A percentile compares a stretch with the other conserved stretches of the same genome.
Conservation (phyloP, 2,888 invertebrate genomes). For the Folsomia candida region DNA sequence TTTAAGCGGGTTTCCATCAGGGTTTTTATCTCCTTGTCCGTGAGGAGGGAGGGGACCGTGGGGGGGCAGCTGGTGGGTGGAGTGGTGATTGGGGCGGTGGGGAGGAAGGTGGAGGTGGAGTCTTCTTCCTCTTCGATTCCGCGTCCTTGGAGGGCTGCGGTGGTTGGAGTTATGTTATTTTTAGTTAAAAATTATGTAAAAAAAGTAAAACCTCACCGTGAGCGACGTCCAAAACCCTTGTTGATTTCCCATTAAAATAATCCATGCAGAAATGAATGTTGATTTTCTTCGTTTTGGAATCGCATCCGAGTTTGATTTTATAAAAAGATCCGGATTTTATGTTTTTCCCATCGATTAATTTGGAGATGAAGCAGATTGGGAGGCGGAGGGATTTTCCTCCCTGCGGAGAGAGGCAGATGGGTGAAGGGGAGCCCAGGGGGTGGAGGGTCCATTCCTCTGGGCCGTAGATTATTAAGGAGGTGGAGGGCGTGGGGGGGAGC, state of each 20-base stretch:
- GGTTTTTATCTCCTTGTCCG: constrained; percentile 1
- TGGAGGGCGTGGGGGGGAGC: too few species aligned
- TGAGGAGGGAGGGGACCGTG: not conserved
- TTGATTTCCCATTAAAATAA: not conserved
- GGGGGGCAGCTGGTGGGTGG: not conserved
- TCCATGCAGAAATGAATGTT: not conserved
- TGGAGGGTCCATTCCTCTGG: too few species aligned
- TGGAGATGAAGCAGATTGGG: not conserved
- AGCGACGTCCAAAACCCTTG: constrained; percentile 25
- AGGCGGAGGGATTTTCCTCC: not conserved
- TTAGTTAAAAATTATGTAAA: not conserved
- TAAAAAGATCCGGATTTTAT: not conserved
- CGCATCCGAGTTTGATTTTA: not conserved
- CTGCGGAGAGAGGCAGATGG: not conserved
- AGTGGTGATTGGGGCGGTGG: too few species aligned
- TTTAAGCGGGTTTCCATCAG: constrained; percentile 15
- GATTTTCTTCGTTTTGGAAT: not conserved
- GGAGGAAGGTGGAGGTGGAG: too few species aligned
- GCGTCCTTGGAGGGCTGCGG: not conserved
- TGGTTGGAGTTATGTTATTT: not conserved
- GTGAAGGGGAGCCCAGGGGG: too few species aligned
- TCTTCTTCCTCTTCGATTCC: not conserved
- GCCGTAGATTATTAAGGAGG: too few species aligned
- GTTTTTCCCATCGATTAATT: not conserved
- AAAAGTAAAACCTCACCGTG: not conserved